Evolutionary conservation across 1,140 invertebrate genomes (phyloP).

Genomic region (Heliconius melpomene): DNA sequence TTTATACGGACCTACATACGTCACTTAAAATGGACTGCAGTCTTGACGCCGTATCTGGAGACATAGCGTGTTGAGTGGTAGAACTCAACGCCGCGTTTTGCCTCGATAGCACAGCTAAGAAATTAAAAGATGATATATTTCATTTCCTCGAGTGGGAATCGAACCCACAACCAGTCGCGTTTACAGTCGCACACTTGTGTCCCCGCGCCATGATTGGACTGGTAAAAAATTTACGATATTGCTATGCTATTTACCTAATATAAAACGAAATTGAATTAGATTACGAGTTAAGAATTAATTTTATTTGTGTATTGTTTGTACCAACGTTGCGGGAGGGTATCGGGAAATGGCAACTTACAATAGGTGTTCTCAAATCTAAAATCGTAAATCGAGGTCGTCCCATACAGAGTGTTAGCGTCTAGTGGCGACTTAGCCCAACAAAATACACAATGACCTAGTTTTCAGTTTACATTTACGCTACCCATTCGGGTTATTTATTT

Average conservation of each 20-base stretch:
- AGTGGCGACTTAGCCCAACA: slow-evolving; percentile 1
- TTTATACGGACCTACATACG: neutral
- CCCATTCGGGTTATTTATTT: slow-evolving; percentile 1
- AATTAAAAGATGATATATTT: no score
- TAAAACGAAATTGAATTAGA: neutral
- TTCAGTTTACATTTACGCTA: neutral
- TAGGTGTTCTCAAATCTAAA: slow-evolving; percentile 5
- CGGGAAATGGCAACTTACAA: neutral
- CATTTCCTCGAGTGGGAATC: no score
- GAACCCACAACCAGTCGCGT: no score
- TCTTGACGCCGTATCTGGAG: neutral
- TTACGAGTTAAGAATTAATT: neutral
- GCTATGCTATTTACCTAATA: neutral
- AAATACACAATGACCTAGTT: slow-evolving; percentile 3
- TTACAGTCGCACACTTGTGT: no score
- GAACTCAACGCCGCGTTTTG: no score
- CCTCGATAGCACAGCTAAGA: no score
- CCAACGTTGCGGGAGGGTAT: neutral
- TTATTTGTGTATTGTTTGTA: neutral
- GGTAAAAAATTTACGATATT: no score
- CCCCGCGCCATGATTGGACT: no score
- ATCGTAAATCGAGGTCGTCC: slow-evolving; percentile 5
- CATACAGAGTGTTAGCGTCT: neutral
- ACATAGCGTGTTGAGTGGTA: no score
- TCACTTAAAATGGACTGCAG: neutral